Evolutionary conservation across 2,888 invertebrate species (phyloP), one percentile per base, ranked within the genome.

Genomic region (Ferdinandea cuprea): DNA sequence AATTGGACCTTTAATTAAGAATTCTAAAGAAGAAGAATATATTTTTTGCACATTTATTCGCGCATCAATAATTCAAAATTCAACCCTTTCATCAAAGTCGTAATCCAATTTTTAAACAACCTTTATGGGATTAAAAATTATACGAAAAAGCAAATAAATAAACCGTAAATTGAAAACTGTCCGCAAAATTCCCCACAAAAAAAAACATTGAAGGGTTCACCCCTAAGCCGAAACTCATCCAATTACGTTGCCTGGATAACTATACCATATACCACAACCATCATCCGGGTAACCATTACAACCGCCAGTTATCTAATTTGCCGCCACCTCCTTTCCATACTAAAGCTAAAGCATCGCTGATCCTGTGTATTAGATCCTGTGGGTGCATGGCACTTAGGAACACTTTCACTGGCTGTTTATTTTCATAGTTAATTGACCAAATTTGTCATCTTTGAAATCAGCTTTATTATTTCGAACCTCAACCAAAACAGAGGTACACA

Each of bases 381-480:
- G 28, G 54, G 6, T 9, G 46, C 7, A n/a, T 61, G 40, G 65
- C 81, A 83, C 78, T 78, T 78, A 78, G 81, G 37, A 71, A 68
- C 78, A 78, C 78, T 83, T 73, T 66, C 77, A 83, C 72, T 66
- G 78, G 50, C 78, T 83, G 83, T 83, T 83, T 83, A 83, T 83
- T 83, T 83, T 83, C 83, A 44, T 83, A 83, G 83, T 78, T 83
- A 83, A 83, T 83, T 83, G 83, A 83, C 83, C 83, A 83, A 83
- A 83, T 83, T 83, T 83, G 83, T 83, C 83, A 83, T 83, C 78
- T 83, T 50, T 61, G 68, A 63, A 72, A 78, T 83, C 83, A 72
- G 83, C 83, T 78, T 83, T 83, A 83, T 83, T 83, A 83, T 83
- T 73, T 83, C 78, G 71, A 83, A 54, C 54, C 66, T 42, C 32